Base-by-base conservation (phyloP, 2,797 vertebrate genomes). In the Onychomys leucogaster region DNA sequence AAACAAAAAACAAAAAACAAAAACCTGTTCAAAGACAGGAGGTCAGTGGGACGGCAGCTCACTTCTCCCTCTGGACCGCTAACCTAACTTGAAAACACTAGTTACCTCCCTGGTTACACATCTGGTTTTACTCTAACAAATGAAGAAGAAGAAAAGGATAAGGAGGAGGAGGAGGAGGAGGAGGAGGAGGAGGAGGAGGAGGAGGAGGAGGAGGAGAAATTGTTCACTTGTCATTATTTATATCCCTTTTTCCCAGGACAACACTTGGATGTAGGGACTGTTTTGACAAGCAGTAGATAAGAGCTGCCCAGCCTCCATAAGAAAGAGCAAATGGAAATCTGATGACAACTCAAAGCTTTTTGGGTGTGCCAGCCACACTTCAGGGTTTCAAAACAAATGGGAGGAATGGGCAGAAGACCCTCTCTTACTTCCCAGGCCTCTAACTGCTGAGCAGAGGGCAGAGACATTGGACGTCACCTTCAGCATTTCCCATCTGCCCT, bases 341-440 rank as follows among this genome's bases (percentile, higher is more conserved):
- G 89, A 97, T 0, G 97, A 94, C 80, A 82, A 96, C 93, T 81
- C 81, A 84, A 78, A 96, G 89, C n/a, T 65, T 23, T 78, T 82
- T 78, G 88, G 55, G 91, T 95, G 78, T 78, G 21, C n/a, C 13
- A 0, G 52, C 75, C 37, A 27, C 1, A 13, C 41, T 49, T 69
- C 34, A 21, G 71, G 57, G 52, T 46, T 94, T 88, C 65, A 91
- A 91, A 82, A 77, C 13, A 0, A 89, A 82, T 7, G 89, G 81
- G 78, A 94, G 71, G 95, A 95, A 90, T 75, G 92, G 94, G 95
- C 55, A 93, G 92, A 86, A 91, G 92, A 76, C 80, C 95, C 34
- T 46, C 94, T 97, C 78, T 91, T 96, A 69, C 97, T 96, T 86
- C 81, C 89, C 67, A 90, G 96, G 89, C 73, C 94, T 94, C 80